Conservation (phyloP, 2,797 vertebrate genomes). For the Acomys russatus region DNA sequence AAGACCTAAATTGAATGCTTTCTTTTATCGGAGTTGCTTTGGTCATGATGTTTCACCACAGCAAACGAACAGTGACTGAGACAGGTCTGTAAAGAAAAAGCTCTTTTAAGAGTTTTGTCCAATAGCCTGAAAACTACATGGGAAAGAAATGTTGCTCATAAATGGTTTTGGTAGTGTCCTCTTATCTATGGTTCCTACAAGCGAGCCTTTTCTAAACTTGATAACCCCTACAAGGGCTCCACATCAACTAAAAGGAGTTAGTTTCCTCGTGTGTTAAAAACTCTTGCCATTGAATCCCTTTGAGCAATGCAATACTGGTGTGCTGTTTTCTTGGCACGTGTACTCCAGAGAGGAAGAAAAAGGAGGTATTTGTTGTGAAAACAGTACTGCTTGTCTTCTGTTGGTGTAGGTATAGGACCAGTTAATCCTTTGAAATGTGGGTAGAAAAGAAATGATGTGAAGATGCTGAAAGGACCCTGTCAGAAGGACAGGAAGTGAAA, state of each 20-base stretch:
- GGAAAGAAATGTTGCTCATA: neutral
- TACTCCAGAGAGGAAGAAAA: conserved; percentile 9
- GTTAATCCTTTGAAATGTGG: neutral
- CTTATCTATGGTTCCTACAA: neutral
- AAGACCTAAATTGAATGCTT: neutral
- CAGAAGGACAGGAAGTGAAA: neutral
- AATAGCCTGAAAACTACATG: neutral
- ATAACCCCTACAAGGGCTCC: neutral
- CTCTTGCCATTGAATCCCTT: neutral
- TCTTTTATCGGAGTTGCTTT: neutral
- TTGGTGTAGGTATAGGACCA: neutral
- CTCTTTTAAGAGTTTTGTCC: neutral
- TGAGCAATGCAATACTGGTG: conserved; percentile 6
- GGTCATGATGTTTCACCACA: neutral
- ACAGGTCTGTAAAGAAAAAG: neutral
- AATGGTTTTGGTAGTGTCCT: neutral
- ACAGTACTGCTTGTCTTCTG: conserved; percentile 16
- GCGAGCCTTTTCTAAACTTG: neutral
- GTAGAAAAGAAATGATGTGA: neutral
- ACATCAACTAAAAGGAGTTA: neutral
- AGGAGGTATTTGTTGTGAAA: neutral
- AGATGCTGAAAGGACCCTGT: neutral
- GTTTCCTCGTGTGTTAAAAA: conserved; percentile 53
- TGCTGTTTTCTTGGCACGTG: conserved; percentile 3
- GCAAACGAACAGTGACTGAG: neutral